Evolutionary conservation across 2,797 vertebrate genomes (phyloP).

Genomic region (Lepus townsendii): DNA sequence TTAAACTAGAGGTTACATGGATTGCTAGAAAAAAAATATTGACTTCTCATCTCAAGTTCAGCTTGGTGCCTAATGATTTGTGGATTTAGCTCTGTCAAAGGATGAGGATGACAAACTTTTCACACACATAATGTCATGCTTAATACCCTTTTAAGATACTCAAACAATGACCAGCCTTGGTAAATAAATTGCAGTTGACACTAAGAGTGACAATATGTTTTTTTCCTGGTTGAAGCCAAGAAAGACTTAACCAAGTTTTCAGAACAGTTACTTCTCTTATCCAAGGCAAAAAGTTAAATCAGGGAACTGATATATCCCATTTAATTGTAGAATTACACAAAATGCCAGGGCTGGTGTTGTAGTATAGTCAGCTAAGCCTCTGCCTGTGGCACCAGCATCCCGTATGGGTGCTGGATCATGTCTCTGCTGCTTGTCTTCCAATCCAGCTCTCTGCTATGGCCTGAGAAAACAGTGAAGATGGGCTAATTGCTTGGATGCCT

Average conservation of each 20-base stretch:
- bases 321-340: background rate
- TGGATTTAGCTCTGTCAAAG: constrained; percentile 43
- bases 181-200: constrained; percentile 46
- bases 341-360: background rate
- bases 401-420: too few species aligned
- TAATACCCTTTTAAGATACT: background rate
- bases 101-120: constrained; percentile 19
- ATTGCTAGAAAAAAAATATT: constrained; percentile 70
- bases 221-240: background rate
- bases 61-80: constrained; percentile 22
- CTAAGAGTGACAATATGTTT: background rate
- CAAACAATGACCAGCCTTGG: background rate
- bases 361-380: too few species aligned
- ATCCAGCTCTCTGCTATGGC: too few species aligned
- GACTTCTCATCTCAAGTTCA: constrained; percentile 73
- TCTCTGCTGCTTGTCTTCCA: too few species aligned
- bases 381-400: too few species aligned
- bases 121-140: background rate
- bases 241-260: background rate
- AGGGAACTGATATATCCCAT: background rate
- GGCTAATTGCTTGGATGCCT: too few species aligned
- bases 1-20: constrained; percentile 65
- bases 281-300: constrained; percentile 22
- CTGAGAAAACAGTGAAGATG: too few species aligned
- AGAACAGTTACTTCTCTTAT: background rate